Conservation (phyloP, 2,797 vertebrate genomes). For the Chaunax sp. region DNA sequence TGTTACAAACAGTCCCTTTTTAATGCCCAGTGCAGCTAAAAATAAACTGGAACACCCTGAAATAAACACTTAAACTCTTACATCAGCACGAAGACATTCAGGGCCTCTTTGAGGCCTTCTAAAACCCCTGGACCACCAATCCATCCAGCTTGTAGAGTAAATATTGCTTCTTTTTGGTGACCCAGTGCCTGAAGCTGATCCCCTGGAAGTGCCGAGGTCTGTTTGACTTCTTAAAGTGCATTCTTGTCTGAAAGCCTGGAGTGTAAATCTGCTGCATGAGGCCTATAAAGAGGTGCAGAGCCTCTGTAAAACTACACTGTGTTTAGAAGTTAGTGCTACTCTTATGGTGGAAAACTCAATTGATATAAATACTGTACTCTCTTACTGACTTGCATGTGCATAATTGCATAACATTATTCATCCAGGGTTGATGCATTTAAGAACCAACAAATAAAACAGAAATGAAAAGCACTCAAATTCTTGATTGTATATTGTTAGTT, state of each 20-base stretch:
- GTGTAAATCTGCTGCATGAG: slow-evolving; percentile 77
- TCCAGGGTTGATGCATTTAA: slow-evolving; percentile 6
- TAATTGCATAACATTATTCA: slow-evolving; percentile 49
- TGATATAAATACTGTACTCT: slow-evolving; percentile 50
- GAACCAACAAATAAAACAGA: neutral
- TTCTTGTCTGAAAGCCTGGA: slow-evolving; percentile 85
- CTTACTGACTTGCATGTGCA: slow-evolving; percentile 31
- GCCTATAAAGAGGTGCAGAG: slow-evolving; percentile 71
- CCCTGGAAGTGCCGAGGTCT: slow-evolving; percentile 73
- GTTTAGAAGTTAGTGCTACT: slow-evolving; percentile 56
- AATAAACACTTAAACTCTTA: slow-evolving; percentile 77
- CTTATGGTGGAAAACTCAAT: slow-evolving; percentile 55
- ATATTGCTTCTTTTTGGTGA: slow-evolving; percentile 87
- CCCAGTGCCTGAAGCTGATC: slow-evolving; percentile 76
- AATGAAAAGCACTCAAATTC: neutral
- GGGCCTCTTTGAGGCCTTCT: slow-evolving; percentile 65
- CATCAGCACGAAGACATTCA: slow-evolving; percentile 72
- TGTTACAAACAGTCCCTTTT: slow-evolving; percentile 10
- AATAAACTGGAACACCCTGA: slow-evolving; percentile 68
- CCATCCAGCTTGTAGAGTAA: slow-evolving; percentile 78
- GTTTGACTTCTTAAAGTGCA: slow-evolving; percentile 84
- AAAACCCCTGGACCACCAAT: slow-evolving; percentile 80
- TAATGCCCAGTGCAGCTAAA: slow-evolving; percentile 38
- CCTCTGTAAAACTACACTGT: slow-evolving; percentile 65
- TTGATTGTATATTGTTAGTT: neutral